Evolutionary conservation across 2,888 invertebrate genomes (phyloP), one percentile per base, ranked within the genome.

Genomic region (Selenia dentaria): DNA sequence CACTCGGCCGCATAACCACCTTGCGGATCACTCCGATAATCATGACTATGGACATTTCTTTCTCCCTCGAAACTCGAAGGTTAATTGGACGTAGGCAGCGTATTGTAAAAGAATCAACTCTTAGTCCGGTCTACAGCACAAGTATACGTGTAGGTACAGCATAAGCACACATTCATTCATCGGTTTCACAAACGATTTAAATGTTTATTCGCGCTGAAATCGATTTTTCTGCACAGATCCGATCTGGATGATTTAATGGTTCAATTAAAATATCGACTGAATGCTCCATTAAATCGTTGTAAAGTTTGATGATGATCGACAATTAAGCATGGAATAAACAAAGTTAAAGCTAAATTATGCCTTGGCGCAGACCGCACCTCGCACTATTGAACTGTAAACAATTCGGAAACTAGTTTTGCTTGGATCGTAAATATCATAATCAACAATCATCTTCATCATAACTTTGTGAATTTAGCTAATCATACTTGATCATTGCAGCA

Each of bases 11-110:
- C 59, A 47, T 68, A 51, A 56, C 64, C 60, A 63, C 49, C 54
- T 55, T 54, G 51, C 70, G 67, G 64, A 79, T 77, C 69, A 78
- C 79, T 79, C 68, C 68, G 64, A 70, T 74, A 76, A 83, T 78
- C 73, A 83, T 87, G 86, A 86, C 84, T 82, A 61, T 73, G 79
- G 73, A 77, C 74, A 83, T 81, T 84, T 68, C 83, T 79, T 77
- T n/a, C n/a, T n/a, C n/a, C n/a, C n/a, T n/a, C 83, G 72, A 16
- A 2, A 3, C 16, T 74, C 78, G 77, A 80, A 87, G 85, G 86
- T 87, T 88, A 88, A 86, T 88, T 87, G 88, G 84, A 86, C 83
- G 79, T 77, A 76, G 74, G 70, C 79, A 76, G 75, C 65, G 78
- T 78, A 83, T 87, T 86, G 83, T 84, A 76, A 73, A 75, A 78